A percentile compares a stretch with the other conserved stretches of the same genome.
These are phyloP conservation scores for Spatulosminthurus flaviceps DNA, from an alignment of 2,888 invertebrate genomes.

Conservation along the genomic window DNA sequence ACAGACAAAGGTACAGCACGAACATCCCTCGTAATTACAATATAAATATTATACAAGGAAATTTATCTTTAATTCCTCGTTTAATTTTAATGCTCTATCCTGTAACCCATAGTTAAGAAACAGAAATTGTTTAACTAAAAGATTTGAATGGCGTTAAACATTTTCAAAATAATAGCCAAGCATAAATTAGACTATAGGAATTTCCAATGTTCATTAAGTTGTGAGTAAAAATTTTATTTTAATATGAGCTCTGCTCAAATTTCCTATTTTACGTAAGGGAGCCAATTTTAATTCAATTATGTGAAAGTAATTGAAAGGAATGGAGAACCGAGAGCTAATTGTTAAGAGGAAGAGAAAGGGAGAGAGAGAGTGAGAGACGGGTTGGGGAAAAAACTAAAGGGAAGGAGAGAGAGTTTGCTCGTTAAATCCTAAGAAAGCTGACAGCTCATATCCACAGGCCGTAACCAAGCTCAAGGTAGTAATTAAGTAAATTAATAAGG, in stretches of 20 bases:
- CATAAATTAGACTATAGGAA: no score
- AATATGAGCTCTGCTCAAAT: no score
- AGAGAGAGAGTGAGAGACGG: neutral
- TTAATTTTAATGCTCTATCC: no score
- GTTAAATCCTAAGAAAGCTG: slow-evolving; percentile 26
- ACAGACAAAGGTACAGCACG: neutral
- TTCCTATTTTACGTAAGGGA: neutral
- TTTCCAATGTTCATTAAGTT: no score
- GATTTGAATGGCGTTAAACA: no score
- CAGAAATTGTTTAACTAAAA: no score
- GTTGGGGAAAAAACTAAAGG: neutral
- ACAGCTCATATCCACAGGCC: slow-evolving; percentile 23
- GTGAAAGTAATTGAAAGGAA: slow-evolving; percentile 5
- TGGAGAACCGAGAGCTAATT: neutral
- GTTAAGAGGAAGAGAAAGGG: neutral
- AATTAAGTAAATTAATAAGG: slow-evolving; percentile 62
- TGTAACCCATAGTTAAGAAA: no score
- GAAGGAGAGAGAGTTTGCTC: slow-evolving; percentile 27
- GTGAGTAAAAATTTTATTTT: no score
- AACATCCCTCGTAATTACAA: no score
- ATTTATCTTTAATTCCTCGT: no score
- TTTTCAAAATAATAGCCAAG: no score
- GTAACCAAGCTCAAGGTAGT: slow-evolving; percentile 41
- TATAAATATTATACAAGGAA: no score
- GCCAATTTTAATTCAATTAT: neutral